Percentiles rank a stretch among this genome's conserved stretches.
These are phyloP conservation scores for Petrocephalus microphthalmus DNA, from an alignment of 2,113 vertebrate species.

Conservation along the genomic window DNA sequence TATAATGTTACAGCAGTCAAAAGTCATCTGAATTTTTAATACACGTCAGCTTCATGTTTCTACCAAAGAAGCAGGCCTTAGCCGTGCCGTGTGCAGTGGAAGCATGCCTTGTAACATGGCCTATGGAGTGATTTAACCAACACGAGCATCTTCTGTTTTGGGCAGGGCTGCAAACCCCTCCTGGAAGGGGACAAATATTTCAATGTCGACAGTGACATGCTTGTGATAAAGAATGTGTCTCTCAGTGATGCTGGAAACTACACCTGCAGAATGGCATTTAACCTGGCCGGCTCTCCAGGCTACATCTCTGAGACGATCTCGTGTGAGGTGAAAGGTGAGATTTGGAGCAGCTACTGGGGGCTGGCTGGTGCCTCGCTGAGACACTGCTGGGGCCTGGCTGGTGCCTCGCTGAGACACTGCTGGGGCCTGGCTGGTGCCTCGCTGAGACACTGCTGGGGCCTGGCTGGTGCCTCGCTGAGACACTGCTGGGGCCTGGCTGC, in stretches of 20 bases:
- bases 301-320: conserved; percentile 62
- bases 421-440: not conserved
- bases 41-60: not conserved
- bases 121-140: not conserved
- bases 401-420: not conserved
- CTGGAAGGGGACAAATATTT: conserved; percentile 40
- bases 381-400: too few relatives aligned
- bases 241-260: conserved; percentile 58
- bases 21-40: not conserved
- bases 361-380: not conserved
- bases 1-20: not conserved
- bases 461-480: not conserved
- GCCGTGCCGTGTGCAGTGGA: not conserved
- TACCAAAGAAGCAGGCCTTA: not conserved
- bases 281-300: conserved; percentile 50
- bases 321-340: conserved; percentile 58
- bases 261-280: conserved; percentile 65
- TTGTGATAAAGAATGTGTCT: conserved; percentile 40
- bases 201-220: conserved; percentile 23
- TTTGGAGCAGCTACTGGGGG: not conserved
- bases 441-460: too few relatives aligned
- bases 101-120: not conserved
- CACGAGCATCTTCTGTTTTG: not conserved
- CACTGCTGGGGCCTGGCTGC: not conserved
- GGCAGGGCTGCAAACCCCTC: conserved; percentile 61